phyloP scores from a whole-genome alignment of 2,888 invertebrate species.

The Cordilura impudica region DNA sequence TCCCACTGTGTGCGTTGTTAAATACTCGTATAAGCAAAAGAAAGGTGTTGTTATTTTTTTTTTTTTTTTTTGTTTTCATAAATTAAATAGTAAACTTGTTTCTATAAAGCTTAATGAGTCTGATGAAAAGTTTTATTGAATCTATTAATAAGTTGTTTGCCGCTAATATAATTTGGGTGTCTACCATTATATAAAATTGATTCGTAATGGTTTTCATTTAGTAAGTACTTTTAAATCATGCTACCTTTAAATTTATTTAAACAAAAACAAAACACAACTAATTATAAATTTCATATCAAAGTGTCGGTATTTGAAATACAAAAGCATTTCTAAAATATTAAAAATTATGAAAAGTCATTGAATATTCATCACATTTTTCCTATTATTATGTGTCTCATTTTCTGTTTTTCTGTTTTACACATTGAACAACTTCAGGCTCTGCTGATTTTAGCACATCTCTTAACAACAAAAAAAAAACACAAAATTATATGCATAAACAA shows the following conservation, averaged over 20 bases:
- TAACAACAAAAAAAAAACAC: background rate
- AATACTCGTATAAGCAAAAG: no score
- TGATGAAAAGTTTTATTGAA: background rate
- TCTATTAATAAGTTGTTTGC: background rate
- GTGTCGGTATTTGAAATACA: background rate
- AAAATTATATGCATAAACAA: background rate
- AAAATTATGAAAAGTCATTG: background rate
- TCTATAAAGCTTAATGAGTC: background rate
- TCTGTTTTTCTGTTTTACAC: no score
- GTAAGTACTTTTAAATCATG: background rate
- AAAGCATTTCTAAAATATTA: background rate
- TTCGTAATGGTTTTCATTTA: conserved; percentile 12
- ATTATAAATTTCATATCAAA: background rate
- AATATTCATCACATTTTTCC: background rate
- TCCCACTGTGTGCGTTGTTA: background rate
- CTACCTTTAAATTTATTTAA: background rate
- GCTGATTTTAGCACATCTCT: background rate
- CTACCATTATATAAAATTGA: conserved; percentile 14
- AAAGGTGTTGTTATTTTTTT: background rate
- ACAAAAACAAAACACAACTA: background rate
- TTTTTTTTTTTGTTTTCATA: no score
- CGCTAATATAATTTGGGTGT: conserved; percentile 1
- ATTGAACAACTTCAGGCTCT: background rate
- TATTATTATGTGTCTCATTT: background rate
- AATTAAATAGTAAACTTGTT: background rate